Evolutionary conservation across 1,140 invertebrate species (phyloP).

Genomic region (Diuraphis noxia): DNA sequence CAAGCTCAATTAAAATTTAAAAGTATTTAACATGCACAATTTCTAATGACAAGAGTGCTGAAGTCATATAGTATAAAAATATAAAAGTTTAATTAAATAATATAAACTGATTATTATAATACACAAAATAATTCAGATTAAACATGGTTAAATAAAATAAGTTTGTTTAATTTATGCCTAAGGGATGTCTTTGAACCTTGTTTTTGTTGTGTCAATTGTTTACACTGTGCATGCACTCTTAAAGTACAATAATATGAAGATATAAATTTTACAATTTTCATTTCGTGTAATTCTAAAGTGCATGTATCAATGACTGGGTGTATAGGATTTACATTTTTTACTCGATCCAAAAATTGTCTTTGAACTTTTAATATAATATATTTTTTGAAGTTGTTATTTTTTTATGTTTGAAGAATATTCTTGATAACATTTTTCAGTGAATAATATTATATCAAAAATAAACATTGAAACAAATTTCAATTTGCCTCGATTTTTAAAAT

Average conservation of each 20-base stretch:
- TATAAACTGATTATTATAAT: not conserved
- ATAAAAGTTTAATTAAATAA: not conserved
- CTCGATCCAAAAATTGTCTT: not conserved
- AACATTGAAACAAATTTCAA: conserved; percentile 1
- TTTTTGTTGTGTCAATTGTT: not conserved
- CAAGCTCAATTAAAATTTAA: not conserved
- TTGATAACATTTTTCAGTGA: not conserved
- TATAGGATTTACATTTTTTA: not conserved
- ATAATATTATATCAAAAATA: conserved; percentile 22
- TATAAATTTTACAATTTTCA: not conserved
- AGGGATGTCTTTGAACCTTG: not conserved
- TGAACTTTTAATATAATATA: not conserved
- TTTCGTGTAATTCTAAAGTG: conserved; percentile 3
- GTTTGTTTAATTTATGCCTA: not conserved
- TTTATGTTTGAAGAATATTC: not conserved
- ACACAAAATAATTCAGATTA: not conserved
- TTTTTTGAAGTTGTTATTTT: not conserved
- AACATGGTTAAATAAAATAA: conserved; percentile 12
- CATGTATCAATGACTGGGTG: not conserved
- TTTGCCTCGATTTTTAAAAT: not conserved
- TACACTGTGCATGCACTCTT: not conserved
- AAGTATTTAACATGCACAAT: not conserved
- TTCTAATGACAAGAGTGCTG: too few relatives aligned
- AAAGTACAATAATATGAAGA: not conserved
- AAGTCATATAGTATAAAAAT: too few relatives aligned